A percentile compares a stretch with the other conserved stretches of the same genome.
These are phyloP conservation scores for Epinephelus lanceolatus DNA, from an alignment of 2,113 vertebrate species.

Conservation along the genomic window DNA sequence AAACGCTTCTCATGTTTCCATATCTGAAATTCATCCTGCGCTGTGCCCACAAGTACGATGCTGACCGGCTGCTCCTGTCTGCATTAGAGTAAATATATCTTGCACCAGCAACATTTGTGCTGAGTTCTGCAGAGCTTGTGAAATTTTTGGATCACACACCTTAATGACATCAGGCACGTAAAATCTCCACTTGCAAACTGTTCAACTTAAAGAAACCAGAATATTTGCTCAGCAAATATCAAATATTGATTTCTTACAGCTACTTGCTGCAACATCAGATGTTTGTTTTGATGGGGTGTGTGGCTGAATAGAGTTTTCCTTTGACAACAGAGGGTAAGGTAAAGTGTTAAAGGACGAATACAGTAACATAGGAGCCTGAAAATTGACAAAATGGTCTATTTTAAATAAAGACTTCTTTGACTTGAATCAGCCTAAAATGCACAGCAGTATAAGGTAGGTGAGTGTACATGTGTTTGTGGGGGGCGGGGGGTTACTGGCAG, in stretches of 20 bases:
- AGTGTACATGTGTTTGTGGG: no score
- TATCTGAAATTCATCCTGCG: slow-evolving; percentile 8
- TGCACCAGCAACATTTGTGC: slow-evolving; percentile 17
- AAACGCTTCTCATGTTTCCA: slow-evolving; percentile 11
- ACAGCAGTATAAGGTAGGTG: no score
- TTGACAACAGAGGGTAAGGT: neutral
- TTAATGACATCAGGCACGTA: neutral
- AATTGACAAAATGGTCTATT: neutral
- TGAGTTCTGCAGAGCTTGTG: neutral
- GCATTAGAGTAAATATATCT: slow-evolving; percentile 24
- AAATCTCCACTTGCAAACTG: neutral
- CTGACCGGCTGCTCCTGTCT: slow-evolving; percentile 17
- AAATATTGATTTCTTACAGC: neutral
- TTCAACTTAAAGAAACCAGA: neutral
- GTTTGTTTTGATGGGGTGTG: neutral
- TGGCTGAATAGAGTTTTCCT: neutral
- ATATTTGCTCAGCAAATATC: no score
- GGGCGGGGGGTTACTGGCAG: neutral
- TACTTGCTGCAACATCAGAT: neutral
- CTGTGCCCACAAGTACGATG: neutral
- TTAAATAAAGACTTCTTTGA: neutral
- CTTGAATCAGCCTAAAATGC: no score
- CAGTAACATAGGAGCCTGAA: neutral
- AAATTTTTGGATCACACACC: neutral
- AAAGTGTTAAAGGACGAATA: neutral